Conservation (phyloP, 2,113 vertebrate genomes). For the Oriolus oriolus region DNA sequence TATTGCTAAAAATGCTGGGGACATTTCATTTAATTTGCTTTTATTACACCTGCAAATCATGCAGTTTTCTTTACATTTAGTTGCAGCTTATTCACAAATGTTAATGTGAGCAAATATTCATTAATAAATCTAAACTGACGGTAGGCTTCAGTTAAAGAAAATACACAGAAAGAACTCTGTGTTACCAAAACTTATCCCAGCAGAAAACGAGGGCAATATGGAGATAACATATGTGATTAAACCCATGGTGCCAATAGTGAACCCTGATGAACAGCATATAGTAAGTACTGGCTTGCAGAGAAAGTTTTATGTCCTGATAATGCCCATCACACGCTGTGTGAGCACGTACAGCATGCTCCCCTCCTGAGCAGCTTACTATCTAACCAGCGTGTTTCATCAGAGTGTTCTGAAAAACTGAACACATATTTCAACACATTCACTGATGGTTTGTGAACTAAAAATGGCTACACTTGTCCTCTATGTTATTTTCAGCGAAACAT, state of each 20-base stretch:
- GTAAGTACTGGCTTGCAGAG: not conserved
- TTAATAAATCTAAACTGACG: not conserved
- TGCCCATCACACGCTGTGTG: accelerated
- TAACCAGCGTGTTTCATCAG: not conserved
- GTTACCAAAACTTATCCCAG: not conserved
- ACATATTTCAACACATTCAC: conserved; percentile 2
- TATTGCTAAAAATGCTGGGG: not conserved
- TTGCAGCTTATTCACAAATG: not conserved
- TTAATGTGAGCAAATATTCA: not conserved
- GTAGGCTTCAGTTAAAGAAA: not conserved
- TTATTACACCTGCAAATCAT: not conserved
- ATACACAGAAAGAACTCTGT: not conserved
- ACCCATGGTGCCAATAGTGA: not conserved
- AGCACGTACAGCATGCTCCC: not conserved
- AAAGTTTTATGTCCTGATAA: not conserved
- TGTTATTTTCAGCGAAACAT: conserved; percentile 33
- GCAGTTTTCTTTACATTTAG: not conserved
- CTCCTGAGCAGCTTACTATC: not conserved
- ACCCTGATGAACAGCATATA: not conserved
- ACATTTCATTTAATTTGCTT: not conserved
- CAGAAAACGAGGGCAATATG: not conserved
- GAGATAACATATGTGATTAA: not conserved
- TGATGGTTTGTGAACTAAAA: conserved; percentile 23
- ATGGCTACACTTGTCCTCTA: not conserved
- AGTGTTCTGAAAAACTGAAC: not conserved